Conservation (phyloP, 37 sponge, comb jelly and placozoan genomes). For the Amphimedon queenslandica region DNA sequence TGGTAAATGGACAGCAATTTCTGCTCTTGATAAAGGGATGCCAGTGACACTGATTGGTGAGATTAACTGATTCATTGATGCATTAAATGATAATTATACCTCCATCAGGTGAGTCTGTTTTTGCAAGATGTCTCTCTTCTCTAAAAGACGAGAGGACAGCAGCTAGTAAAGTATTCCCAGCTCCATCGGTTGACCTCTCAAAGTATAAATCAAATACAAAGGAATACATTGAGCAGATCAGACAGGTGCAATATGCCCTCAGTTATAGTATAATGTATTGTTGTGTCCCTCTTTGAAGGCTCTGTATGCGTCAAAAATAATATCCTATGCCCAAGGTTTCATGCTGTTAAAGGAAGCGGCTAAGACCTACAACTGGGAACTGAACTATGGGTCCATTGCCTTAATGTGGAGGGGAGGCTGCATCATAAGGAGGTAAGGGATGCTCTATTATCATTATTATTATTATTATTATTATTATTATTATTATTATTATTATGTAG, state of each 20-base stretch:
- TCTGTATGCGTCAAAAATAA: conserved; percentile 96
- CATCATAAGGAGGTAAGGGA: conserved; percentile 83
- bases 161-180: conserved; percentile 73
- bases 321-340: conserved; percentile 98
- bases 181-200: conserved; percentile 43
- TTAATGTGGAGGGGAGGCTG: conserved; percentile 99
- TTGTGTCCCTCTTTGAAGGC: conserved; percentile 45
- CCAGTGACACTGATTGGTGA: conserved; percentile 97
- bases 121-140: conserved; percentile 92
- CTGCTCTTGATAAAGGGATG: conserved; percentile 92
- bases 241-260: conserved; percentile 30
- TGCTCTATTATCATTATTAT: background rate
- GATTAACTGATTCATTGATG: conserved; percentile 4
- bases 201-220: conserved; percentile 84
- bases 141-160: conserved; percentile 85
- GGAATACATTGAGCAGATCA: conserved; percentile 76
- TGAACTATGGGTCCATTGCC: conserved; percentile 97
- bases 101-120: conserved; percentile 86
- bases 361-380: conserved; percentile 77
- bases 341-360: conserved; percentile 95
- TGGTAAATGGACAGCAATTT: conserved; percentile 99
- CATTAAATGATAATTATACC: background rate
- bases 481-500: conserved; percentile 30
- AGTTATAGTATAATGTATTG: background rate
- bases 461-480: background rate